Evolutionary conservation across 2,888 invertebrate species (phyloP).

Genomic region (Opisthograptis luteolata): DNA sequence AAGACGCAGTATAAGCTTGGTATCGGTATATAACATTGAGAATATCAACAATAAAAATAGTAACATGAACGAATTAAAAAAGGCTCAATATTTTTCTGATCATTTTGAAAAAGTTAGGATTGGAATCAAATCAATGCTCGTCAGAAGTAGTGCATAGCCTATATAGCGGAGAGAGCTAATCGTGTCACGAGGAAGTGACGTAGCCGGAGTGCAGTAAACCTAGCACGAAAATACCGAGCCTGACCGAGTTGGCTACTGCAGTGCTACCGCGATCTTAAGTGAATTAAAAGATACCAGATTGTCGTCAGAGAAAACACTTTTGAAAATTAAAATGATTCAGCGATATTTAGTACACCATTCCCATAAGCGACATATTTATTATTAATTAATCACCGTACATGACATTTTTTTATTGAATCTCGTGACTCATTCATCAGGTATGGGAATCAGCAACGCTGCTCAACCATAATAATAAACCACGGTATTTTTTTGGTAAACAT

Average conservation of each 20-base stretch:
- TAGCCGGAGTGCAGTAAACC: slow-evolving; percentile 45
- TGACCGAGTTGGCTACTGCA: slow-evolving; percentile 71
- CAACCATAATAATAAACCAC: slow-evolving; percentile 42
- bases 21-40: too few relatives aligned
- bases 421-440: slow-evolving; percentile 54
- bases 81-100: too few relatives aligned
- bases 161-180: slow-evolving; percentile 19
- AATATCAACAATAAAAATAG: too few relatives aligned
- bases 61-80: slow-evolving; percentile 3
- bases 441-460: slow-evolving; percentile 44
- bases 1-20: too few relatives aligned
- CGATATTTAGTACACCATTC: slow-evolving; percentile 49
- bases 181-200: slow-evolving; percentile 42
- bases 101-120: too few relatives aligned
- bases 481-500: slow-evolving; percentile 55
- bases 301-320: too few relatives aligned
- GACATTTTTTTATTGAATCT: slow-evolving; percentile 39
- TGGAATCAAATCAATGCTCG: not conserved
- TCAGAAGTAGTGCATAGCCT: slow-evolving; percentile 8
- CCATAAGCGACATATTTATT: slow-evolving; percentile 59
- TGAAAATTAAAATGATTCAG: too few relatives aligned
- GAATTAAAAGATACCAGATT: slow-evolving; percentile 33
- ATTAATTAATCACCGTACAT: slow-evolving; percentile 42
- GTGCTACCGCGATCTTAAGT: slow-evolving; percentile 54
- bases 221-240: slow-evolving; percentile 57